Evolutionary conservation across 2,888 invertebrate genomes (phyloP).

Genomic region (Chrysopilus asiliformis): DNA sequence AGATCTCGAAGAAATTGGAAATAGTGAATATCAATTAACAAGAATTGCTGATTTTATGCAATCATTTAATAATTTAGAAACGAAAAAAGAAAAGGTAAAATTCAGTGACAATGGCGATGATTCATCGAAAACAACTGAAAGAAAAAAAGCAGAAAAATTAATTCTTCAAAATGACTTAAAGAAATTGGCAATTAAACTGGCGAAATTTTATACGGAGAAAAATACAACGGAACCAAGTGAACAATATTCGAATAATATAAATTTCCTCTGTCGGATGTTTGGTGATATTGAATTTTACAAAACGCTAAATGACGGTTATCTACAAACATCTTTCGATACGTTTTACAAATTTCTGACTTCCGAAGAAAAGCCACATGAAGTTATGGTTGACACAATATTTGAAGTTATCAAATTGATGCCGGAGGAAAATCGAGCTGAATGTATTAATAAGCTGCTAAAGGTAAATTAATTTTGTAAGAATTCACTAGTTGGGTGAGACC

Average conservation of each 20-base stretch:
- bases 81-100: slow-evolving; percentile 40
- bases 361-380: slow-evolving; percentile 38
- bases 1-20: slow-evolving; percentile 15
- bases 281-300: slow-evolving; percentile 41
- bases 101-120: too few relatives aligned
- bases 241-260: slow-evolving; percentile 40
- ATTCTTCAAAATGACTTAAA: slow-evolving; percentile 24
- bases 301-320: slow-evolving; percentile 28
- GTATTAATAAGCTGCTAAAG: slow-evolving; percentile 44
- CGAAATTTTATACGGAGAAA: slow-evolving; percentile 41
- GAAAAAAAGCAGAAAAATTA: too few relatives aligned
- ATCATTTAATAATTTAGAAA: slow-evolving; percentile 25
- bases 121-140: too few relatives aligned
- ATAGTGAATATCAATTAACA: slow-evolving; percentile 24
- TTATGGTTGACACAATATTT: slow-evolving; percentile 50
- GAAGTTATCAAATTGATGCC: slow-evolving; percentile 42
- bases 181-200: slow-evolving; percentile 23
- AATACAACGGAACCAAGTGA: slow-evolving; percentile 36
- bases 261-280: slow-evolving; percentile 43
- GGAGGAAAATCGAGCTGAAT: slow-evolving; percentile 39
- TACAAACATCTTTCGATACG: slow-evolving; percentile 23
- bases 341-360: slow-evolving; percentile 38
- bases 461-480: too few relatives aligned
- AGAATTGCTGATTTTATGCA: slow-evolving; percentile 37
- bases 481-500: too few relatives aligned